Percentiles rank a stretch among this genome's conserved stretches.
These are phyloP conservation scores for Zingel zingel DNA, from an alignment of 2,113 vertebrate genomes.

Conservation along the genomic window DNA sequence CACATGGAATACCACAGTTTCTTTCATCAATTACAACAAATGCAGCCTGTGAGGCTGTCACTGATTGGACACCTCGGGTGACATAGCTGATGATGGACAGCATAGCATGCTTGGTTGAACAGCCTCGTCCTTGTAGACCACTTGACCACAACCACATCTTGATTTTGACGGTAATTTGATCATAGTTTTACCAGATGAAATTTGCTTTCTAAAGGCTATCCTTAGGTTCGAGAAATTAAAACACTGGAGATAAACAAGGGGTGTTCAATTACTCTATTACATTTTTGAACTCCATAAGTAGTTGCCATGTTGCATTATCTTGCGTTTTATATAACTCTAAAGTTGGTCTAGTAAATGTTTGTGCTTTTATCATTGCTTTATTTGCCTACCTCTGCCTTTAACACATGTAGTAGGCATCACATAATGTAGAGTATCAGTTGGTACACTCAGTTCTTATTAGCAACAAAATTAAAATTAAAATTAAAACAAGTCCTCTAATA, in stretches of 20 bases:
- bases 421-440: background rate
- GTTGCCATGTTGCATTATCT: background rate
- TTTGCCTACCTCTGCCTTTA: background rate
- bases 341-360: background rate
- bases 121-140: constrained; percentile 55
- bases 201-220: background rate
- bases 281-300: background rate
- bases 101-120: constrained; percentile 69
- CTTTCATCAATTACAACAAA: constrained; percentile 11
- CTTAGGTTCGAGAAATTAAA: background rate
- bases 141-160: constrained; percentile 41
- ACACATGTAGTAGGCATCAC: background rate
- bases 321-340: background rate
- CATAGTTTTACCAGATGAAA: background rate
- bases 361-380: background rate
- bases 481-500: background rate
- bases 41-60: constrained; percentile 67
- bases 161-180: background rate
- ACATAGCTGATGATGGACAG: constrained; percentile 71
- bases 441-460: background rate
- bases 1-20: background rate
- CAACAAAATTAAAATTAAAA: background rate
- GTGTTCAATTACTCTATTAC: background rate
- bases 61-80: constrained; percentile 79
- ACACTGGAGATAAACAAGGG: background rate